Percentiles rank a stretch among this genome's conserved stretches.
Evolutionary conservation across 1,140 invertebrate species (phyloP).

Genomic region (Forficula auricularia): DNA sequence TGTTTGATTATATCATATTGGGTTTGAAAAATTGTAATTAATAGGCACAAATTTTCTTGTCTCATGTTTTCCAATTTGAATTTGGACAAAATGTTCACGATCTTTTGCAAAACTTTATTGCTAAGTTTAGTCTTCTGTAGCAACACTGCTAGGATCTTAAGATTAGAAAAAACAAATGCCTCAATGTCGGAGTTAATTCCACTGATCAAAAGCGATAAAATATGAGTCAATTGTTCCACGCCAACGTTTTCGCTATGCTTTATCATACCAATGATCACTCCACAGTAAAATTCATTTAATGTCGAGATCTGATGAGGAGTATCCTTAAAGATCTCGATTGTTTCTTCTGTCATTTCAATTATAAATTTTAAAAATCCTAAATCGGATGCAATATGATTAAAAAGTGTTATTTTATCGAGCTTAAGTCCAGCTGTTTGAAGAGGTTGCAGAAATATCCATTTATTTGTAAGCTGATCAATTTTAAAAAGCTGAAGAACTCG

Average conservation of each 20-base stretch:
- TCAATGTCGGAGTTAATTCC: constrained; percentile 44
- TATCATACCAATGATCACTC: constrained; percentile 47
- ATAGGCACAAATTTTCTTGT: too few species aligned
- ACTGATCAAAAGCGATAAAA: constrained; percentile 47
- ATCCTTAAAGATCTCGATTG: constrained; percentile 41
- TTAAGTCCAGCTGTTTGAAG: constrained; percentile 56
- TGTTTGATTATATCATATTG: constrained; percentile 3
- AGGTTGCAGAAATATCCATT: constrained; percentile 60
- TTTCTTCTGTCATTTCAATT: constrained; percentile 43
- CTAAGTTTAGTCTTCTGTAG: too few species aligned
- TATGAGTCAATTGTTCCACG: constrained; percentile 46
- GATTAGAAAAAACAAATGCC: constrained; percentile 54
- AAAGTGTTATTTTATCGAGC: constrained; percentile 45
- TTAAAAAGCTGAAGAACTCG: constrained; percentile 58
- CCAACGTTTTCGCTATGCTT: constrained; percentile 33
- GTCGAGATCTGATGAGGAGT: constrained; percentile 43
- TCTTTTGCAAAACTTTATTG: too few species aligned
- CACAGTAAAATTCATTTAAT: constrained; percentile 59
- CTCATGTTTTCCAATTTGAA: constrained; percentile 3
- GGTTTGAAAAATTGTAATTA: too few species aligned
- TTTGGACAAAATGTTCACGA: too few species aligned
- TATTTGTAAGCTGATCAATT: constrained; percentile 35
- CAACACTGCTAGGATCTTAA: constrained; percentile 45
- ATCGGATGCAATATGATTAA: constrained; percentile 51
- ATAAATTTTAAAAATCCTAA: constrained; percentile 54